These are phyloP conservation scores for Prunella himalayana DNA, from an alignment of 2,113 vertebrate species.

Conservation along the genomic window DNA sequence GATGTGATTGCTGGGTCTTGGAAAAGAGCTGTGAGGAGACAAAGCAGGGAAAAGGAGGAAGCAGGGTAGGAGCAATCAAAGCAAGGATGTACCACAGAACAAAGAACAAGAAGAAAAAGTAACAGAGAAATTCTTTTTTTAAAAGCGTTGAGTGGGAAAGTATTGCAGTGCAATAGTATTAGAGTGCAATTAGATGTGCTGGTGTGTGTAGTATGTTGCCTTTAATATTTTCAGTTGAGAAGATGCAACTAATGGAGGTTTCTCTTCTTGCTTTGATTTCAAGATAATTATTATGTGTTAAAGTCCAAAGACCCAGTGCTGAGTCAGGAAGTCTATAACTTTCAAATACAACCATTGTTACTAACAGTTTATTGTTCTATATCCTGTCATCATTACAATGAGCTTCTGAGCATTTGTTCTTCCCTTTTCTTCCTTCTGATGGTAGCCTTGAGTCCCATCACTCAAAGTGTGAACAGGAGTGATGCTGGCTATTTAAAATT, in stretches of 20 bases:
- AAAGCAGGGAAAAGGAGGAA: background rate
- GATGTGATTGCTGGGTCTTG: background rate
- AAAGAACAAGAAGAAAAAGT: background rate
- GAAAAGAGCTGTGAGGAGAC: background rate
- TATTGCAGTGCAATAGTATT: background rate
- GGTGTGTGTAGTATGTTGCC: background rate
- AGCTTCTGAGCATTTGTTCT: background rate
- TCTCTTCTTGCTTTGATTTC: background rate
- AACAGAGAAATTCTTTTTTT: background rate
- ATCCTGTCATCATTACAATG: background rate
- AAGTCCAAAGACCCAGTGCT: background rate
- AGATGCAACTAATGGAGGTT: background rate
- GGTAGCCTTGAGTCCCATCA: background rate
- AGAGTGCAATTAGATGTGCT: background rate
- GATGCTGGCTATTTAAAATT: background rate
- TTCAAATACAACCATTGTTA: fast-evolving
- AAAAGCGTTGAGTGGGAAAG: background rate
- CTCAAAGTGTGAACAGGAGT: background rate
- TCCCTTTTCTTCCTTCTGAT: background rate
- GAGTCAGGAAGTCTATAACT: background rate
- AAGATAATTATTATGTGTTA: background rate
- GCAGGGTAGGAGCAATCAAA: background rate
- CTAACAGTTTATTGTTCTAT: background rate
- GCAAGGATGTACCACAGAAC: background rate
- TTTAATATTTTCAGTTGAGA: background rate